Conservation (phyloP, 2,888 invertebrate genomes). For the Pedicia rivosa region DNA sequence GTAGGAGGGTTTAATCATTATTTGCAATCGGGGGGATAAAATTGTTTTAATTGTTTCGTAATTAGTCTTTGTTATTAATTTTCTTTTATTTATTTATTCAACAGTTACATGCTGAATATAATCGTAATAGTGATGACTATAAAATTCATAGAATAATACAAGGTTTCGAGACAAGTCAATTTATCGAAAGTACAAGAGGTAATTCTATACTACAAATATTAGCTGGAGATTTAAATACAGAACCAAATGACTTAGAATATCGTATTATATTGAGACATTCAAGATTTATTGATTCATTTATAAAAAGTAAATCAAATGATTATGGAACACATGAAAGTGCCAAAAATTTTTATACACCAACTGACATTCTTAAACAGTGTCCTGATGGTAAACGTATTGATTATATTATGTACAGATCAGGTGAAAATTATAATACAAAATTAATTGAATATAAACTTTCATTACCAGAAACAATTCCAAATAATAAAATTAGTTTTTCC, state of each 20-base stretch:
- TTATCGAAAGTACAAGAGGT: conserved; percentile 69
- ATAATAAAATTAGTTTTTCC: conserved; percentile 59
- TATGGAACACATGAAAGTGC: conserved; percentile 63
- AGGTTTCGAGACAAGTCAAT: conserved; percentile 88
- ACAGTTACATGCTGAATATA: conserved; percentile 92
- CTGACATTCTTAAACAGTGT: conserved; percentile 31
- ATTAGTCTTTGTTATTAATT: background rate
- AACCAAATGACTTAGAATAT: conserved; percentile 71
- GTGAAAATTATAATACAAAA: conserved; percentile 14
- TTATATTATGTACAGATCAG: conserved; percentile 60
- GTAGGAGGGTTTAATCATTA: no score
- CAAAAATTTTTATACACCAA: conserved; percentile 66
- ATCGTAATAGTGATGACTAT: conserved; percentile 71
- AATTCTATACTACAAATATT: conserved; percentile 69
- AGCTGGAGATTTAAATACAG: conserved; percentile 90
- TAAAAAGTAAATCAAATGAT: conserved; percentile 23
- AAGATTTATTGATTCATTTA: conserved; percentile 33
- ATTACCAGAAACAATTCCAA: conserved; percentile 56
- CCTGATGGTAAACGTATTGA: conserved; percentile 82
- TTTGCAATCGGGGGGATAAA: no score
- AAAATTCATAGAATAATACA: conserved; percentile 83
- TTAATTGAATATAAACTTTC: conserved; percentile 44
- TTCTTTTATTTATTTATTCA: background rate
- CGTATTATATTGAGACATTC: conserved; percentile 41
- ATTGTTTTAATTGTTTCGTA: no score